These are phyloP conservation scores for Lasioglossum calceatum DNA, from an alignment of 2,888 invertebrate genomes.

Conservation along the genomic window DNA sequence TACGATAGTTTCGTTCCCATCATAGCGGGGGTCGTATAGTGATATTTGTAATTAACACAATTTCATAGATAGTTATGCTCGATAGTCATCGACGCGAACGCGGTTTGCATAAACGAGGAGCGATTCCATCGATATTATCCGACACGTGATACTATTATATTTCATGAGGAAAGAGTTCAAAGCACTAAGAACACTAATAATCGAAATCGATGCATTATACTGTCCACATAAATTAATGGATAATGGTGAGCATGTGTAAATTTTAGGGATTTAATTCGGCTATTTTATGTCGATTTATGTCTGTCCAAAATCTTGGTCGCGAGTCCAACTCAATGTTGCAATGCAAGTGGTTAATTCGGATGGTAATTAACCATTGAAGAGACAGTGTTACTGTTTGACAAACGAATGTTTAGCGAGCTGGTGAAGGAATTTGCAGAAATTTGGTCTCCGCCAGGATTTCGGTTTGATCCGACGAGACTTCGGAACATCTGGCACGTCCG, in stretches of 20 bases:
- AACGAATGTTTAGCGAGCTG: background rate
- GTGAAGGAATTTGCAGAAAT: background rate
- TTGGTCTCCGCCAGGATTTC: background rate
- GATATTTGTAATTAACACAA: constrained; percentile 53
- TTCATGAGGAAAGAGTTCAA: background rate
- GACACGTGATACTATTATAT: background rate
- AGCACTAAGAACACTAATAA: background rate
- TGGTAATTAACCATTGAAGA: no score
- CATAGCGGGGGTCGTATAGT: constrained; percentile 23
- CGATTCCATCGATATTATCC: constrained; percentile 31
- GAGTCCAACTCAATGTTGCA: background rate
- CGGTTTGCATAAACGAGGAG: constrained; percentile 29
- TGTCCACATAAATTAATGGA: background rate
- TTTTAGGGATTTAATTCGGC: no score
- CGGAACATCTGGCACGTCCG: constrained; percentile 68
- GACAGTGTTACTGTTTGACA: background rate
- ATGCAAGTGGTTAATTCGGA: no score
- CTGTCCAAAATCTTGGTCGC: background rate
- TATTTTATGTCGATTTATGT: no score
- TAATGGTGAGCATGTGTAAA: background rate
- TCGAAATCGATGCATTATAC: background rate
- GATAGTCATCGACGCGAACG: constrained; percentile 6
- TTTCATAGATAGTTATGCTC: constrained; percentile 43
- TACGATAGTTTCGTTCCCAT: constrained; percentile 49
- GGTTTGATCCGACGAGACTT: constrained; percentile 51